phyloP scores from a whole-genome alignment of 2,888 invertebrate genomes.

The Tipula unca region DNA sequence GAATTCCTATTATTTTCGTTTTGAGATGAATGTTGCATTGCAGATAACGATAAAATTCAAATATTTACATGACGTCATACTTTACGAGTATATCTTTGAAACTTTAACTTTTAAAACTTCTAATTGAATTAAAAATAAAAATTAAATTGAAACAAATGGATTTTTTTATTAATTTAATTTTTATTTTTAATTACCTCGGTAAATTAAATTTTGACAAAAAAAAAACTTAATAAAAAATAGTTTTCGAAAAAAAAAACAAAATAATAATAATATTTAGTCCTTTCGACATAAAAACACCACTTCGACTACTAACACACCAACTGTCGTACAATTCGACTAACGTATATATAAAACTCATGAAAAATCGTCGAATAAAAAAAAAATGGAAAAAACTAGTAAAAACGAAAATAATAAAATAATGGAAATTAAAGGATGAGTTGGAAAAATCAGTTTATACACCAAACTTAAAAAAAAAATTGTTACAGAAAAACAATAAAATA shows the following conservation, averaged over 20 bases:
- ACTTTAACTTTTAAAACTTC: not conserved
- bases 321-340: not conserved
- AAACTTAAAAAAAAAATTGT: not conserved
- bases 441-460: not conserved
- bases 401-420: not conserved
- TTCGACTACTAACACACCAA: conserved; percentile 15
- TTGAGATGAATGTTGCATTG: conserved; percentile 19
- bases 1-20: not conserved
- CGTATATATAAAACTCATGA: conserved; percentile 1
- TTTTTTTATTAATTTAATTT: not conserved
- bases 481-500: not conserved
- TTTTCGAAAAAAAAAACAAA: not conserved
- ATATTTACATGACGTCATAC: conserved; percentile 15
- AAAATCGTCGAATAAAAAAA: conserved; percentile 1
- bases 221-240: no score
- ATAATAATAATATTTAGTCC: not conserved
- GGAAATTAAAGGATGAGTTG: not conserved
- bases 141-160: not conserved
- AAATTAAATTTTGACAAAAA: not conserved
- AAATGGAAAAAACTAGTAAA: not conserved
- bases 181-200: not conserved
- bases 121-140: conserved; percentile 3
- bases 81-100: not conserved
- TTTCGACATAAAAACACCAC: conserved; percentile 18
- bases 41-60: conserved; percentile 21